Evolutionary conservation across 2,113 vertebrate species (phyloP).

Genomic region (Hoplias malabaricus): DNA sequence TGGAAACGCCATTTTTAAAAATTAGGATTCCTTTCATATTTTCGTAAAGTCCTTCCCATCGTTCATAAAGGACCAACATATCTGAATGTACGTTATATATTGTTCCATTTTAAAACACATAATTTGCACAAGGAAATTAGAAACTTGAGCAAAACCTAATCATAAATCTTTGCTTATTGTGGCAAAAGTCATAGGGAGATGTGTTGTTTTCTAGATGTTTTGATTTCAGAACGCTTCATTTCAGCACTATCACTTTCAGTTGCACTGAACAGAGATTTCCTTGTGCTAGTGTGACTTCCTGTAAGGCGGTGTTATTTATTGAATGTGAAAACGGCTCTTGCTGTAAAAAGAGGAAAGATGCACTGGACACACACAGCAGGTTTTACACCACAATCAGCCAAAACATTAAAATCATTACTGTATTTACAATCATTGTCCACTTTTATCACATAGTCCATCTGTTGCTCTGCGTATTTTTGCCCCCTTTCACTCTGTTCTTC

Average conservation of each 20-base stretch:
- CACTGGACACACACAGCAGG: not conserved
- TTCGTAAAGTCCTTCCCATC: not conserved
- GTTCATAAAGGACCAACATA: not conserved
- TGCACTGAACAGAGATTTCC: constrained; percentile 10
- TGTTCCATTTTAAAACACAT: not conserved
- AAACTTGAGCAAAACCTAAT: not conserved
- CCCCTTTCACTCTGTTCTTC: too few species aligned
- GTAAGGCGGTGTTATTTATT: constrained; percentile 21
- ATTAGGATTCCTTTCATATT: not conserved
- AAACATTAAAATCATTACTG: too few species aligned
- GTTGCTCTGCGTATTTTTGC: too few species aligned
- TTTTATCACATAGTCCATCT: too few species aligned
- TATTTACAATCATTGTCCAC: too few species aligned
- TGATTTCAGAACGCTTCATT: not conserved
- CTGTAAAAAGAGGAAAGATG: not conserved
- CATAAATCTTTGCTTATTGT: not conserved
- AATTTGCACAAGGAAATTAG: constrained; percentile 6
- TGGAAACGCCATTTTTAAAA: not conserved
- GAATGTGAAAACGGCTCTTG: not conserved
- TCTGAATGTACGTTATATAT: constrained; percentile 7
- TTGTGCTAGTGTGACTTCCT: constrained; percentile 13
- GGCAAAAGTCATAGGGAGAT: not conserved
- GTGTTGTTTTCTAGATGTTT: constrained; percentile 1
- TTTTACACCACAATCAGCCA: too few species aligned
- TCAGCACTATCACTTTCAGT: constrained; percentile 27